A percentile compares a stretch with the other conserved stretches of the same genome.
Evolutionary conservation across 2,113 vertebrate genomes (phyloP).

Genomic region (Hydrolagus affinis): DNA sequence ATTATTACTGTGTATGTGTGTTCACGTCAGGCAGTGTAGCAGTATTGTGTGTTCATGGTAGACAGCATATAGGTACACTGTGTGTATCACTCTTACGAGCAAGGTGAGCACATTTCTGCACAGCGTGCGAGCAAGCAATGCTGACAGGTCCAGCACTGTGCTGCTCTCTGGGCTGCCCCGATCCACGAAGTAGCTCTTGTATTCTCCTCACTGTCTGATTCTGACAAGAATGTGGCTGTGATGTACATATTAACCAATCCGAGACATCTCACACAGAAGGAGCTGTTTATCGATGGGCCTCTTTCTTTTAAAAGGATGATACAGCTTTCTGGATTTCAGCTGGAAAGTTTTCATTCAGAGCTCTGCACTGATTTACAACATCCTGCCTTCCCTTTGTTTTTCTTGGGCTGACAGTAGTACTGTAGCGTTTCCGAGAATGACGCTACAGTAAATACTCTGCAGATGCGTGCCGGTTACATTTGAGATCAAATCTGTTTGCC

Average conservation of each 20-base stretch:
- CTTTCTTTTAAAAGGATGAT: neutral
- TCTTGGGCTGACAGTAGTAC: neutral
- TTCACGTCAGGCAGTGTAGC: too few relatives aligned
- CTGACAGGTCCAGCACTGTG: neutral
- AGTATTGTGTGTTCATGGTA: too few relatives aligned
- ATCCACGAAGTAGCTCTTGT: neutral
- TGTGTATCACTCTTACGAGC: neutral
- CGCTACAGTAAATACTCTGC: slow-evolving; percentile 11
- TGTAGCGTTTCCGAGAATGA: slow-evolving; percentile 14
- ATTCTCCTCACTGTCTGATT: neutral
- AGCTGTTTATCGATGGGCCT: neutral
- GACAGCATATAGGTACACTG: neutral
- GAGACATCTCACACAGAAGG: neutral
- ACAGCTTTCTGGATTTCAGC: neutral
- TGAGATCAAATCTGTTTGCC: slow-evolving; percentile 5
- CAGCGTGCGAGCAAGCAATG: neutral
- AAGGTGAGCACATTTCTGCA: neutral
- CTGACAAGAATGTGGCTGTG: neutral
- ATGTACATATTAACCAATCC: neutral
- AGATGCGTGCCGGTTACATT: slow-evolving; percentile 5
- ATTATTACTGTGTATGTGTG: neutral
- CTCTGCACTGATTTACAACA: slow-evolving; percentile 19
- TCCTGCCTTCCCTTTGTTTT: slow-evolving; percentile 14
- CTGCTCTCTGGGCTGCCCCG: neutral
- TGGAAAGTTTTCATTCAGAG: slow-evolving; percentile 20